Evolutionary conservation across 2,888 invertebrate species (phyloP).

Genomic region (Synergus gifuensis): DNA sequence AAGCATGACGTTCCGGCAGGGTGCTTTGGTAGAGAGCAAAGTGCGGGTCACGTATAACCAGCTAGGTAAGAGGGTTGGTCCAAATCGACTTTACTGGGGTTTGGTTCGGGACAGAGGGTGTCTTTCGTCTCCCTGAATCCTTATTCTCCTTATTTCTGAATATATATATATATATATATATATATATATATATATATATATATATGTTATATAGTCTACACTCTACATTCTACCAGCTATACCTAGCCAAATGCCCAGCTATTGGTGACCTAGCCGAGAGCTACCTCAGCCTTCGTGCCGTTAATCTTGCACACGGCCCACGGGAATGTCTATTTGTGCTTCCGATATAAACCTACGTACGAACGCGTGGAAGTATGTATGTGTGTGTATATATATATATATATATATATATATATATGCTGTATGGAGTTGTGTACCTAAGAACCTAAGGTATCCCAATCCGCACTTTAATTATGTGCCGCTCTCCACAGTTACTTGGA

Average conservation of each 20-base stretch:
- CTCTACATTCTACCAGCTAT: background rate
- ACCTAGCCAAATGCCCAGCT: constrained; percentile 2
- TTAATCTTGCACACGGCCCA: constrained; percentile 44
- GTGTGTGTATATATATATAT: too few relatives aligned
- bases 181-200: too few relatives aligned
- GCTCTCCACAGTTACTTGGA: constrained; percentile 13
- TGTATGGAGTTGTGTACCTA: constrained; percentile 22
- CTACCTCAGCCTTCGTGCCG: constrained; percentile 42
- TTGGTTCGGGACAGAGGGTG: background rate
- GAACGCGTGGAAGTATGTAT: constrained; percentile 14
- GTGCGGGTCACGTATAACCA: constrained; percentile 39
- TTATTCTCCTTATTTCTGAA: constrained; percentile 2
- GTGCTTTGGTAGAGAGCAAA: constrained; percentile 2
- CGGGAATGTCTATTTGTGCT: constrained; percentile 46
- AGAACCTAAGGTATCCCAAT: constrained; percentile 22
- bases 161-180: too few relatives aligned
- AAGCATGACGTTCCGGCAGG: constrained; percentile 35
- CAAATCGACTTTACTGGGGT: constrained; percentile 21
- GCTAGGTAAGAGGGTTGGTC: constrained; percentile 29
- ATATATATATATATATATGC: background rate
- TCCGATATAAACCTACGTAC: constrained; percentile 43
- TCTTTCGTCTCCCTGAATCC: constrained; percentile 15
- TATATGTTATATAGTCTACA: constrained; percentile 1
- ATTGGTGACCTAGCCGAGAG: constrained; percentile 40
- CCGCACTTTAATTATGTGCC: constrained; percentile 22